Percentiles rank a stretch among this genome's conserved stretches.
These are phyloP conservation scores for Melanotaenia trifasciata DNA, from an alignment of 2,797 vertebrate genomes.

Conservation along the genomic window DNA sequence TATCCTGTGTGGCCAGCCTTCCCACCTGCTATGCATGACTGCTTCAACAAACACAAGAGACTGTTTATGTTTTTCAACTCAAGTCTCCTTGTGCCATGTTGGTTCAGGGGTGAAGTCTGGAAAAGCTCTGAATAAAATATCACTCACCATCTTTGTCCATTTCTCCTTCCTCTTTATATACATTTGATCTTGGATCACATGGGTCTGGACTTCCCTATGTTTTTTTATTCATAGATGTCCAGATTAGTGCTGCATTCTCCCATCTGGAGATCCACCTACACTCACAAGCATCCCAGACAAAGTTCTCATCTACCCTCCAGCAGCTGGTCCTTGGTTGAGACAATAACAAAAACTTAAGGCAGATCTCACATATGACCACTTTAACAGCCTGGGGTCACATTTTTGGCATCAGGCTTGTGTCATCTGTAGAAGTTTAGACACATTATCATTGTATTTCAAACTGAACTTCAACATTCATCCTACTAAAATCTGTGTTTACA, in stretches of 20 bases:
- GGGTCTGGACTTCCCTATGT: slow-evolving; percentile 20
- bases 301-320: slow-evolving; percentile 41
- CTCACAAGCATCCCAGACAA: slow-evolving; percentile 36
- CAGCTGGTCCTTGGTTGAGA: slow-evolving; percentile 27
- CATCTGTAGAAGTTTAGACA: slow-evolving; percentile 13
- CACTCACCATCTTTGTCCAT: not conserved
- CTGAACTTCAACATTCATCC: slow-evolving; percentile 29
- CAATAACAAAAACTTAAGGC: slow-evolving; percentile 25
- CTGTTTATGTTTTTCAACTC: slow-evolving; percentile 42
- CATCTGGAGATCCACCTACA: slow-evolving; percentile 24
- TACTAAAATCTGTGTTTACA: slow-evolving; percentile 47
- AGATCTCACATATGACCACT: slow-evolving; percentile 17
- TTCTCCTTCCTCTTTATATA: slow-evolving; percentile 1
- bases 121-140: slow-evolving; percentile 34
- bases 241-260: slow-evolving; percentile 16
- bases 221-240: slow-evolving; percentile 5
- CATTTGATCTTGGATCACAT: slow-evolving; percentile 30
- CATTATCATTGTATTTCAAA: slow-evolving; percentile 35
- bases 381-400: slow-evolving; percentile 21
- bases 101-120: slow-evolving; percentile 28
- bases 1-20: slow-evolving; percentile 20
- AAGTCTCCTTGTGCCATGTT: slow-evolving; percentile 34
- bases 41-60: slow-evolving; percentile 45
- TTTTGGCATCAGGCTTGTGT: slow-evolving; percentile 23
- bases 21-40: slow-evolving; percentile 31